These are phyloP conservation scores for Synanthedon tipuliformis DNA, from an alignment of 2,888 invertebrate species.

Conservation along the genomic window DNA sequence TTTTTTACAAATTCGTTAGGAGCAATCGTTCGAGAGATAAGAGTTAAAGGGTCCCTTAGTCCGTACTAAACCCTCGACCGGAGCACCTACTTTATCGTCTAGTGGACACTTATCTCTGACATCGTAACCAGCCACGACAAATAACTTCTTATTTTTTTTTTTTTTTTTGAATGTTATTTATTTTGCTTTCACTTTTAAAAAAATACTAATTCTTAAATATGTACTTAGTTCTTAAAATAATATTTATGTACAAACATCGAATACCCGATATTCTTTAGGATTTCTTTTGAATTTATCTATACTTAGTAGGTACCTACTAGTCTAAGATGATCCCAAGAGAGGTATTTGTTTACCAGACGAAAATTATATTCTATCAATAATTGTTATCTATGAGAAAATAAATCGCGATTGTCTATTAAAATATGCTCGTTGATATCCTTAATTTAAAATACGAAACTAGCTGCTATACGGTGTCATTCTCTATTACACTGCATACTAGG, in stretches of 20 bases:
- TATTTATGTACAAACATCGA: neutral
- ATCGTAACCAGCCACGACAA: neutral
- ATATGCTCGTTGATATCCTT: too few relatives aligned
- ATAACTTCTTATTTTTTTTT: neutral
- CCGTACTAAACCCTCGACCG: slow-evolving; percentile 3
- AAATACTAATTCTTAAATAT: neutral
- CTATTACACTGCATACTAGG: too few relatives aligned
- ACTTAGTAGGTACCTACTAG: too few relatives aligned
- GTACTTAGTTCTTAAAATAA: neutral
- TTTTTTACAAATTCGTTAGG: slow-evolving; percentile 5
- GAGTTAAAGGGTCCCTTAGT: neutral
- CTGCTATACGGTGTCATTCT: too few relatives aligned
- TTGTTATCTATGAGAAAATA: too few relatives aligned
- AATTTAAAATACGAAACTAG: too few relatives aligned
- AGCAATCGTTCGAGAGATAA: slow-evolving; percentile 4
- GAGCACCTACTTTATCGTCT: slow-evolving; percentile 3
- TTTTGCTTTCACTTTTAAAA: neutral
- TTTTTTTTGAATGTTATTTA: neutral
- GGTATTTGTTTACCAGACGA: too few relatives aligned
- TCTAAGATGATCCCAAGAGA: too few relatives aligned
- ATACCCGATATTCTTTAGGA: too few relatives aligned
- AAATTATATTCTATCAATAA: too few relatives aligned
- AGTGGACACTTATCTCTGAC: slow-evolving; percentile 4
- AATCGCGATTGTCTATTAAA: too few relatives aligned
- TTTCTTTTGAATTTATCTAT: too few relatives aligned